Evolutionary conservation across 2,113 vertebrate species (phyloP).

Genomic region (Atlantisia rogersi): DNA sequence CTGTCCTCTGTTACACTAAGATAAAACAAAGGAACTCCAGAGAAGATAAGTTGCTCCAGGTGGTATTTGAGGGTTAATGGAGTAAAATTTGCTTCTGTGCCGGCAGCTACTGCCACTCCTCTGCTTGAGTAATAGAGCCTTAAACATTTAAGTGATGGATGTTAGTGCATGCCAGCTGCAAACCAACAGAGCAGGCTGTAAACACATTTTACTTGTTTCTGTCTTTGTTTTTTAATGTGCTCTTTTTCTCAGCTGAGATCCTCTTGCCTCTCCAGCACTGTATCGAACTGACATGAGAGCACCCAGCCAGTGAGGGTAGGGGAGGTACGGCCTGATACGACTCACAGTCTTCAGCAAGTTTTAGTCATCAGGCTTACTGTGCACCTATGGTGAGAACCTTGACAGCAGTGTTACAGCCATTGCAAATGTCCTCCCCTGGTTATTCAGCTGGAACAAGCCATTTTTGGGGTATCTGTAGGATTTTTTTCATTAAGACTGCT

Average conservation of each 20-base stretch:
- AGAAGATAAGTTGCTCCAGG: conserved; percentile 32
- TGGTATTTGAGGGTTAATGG: conserved; percentile 48
- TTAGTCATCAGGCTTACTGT: neutral
- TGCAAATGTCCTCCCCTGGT: neutral
- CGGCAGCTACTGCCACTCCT: conserved; percentile 48
- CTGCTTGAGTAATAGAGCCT: conserved; percentile 57
- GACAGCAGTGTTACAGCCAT: neutral
- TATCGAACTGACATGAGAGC: neutral
- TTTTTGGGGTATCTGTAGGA: neutral
- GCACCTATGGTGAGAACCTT: neutral
- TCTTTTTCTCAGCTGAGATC: neutral
- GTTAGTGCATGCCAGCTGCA: conserved; percentile 40
- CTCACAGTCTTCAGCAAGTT: neutral
- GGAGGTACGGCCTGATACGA: neutral
- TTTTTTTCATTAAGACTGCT: neutral
- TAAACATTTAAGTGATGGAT: conserved; percentile 60
- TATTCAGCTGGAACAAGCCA: neutral
- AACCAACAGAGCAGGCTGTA: conserved; percentile 43
- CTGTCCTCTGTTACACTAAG: neutral
- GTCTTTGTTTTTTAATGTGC: conserved; percentile 22
- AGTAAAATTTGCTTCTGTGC: conserved; percentile 55
- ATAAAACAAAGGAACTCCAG: neutral
- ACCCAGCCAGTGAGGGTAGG: neutral
- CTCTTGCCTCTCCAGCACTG: neutral
- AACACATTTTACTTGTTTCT: conserved; percentile 37